phyloP scores from a whole-genome alignment of 2,797 vertebrate genomes.

The Saxicola maurus region DNA sequence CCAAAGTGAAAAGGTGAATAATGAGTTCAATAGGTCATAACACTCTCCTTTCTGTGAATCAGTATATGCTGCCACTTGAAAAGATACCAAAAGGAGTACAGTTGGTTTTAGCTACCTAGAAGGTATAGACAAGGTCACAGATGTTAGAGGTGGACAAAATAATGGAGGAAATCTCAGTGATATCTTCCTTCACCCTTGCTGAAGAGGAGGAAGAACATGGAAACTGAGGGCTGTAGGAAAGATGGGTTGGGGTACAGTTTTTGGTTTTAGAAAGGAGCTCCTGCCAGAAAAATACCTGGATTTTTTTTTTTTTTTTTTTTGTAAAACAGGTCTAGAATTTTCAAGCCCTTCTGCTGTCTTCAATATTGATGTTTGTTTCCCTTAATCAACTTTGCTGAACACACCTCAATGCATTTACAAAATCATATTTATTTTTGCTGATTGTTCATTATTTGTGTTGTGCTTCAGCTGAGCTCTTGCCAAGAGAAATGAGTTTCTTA shows the following conservation, averaged over 20 bases:
- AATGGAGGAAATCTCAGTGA: not conserved
- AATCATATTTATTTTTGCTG: constrained; percentile 26
- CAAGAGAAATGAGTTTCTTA: not conserved
- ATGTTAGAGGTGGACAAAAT: not conserved
- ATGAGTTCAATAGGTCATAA: not conserved
- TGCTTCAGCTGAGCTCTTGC: not conserved
- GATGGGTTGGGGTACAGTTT: not conserved
- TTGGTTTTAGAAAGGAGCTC: not conserved
- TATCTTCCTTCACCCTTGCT: not conserved
- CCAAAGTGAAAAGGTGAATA: not conserved
- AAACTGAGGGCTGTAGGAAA: not conserved
- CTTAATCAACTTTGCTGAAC: constrained; percentile 7
- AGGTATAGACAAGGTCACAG: not conserved
- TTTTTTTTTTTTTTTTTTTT: not conserved
- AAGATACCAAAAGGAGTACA: not conserved
- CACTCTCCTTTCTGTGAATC: not conserved
- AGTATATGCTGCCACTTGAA: not conserved
- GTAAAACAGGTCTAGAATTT: not conserved
- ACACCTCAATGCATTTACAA: not conserved
- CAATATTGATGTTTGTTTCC: constrained; percentile 25
- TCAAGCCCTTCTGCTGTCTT: constrained; percentile 6
- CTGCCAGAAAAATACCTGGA: not conserved
- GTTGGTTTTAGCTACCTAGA: not conserved
- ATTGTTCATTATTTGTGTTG: constrained; percentile 23
- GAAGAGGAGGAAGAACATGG: not conserved